Percentiles rank a stretch among this genome's conserved stretches.
phyloP scores from a whole-genome alignment of 2,888 invertebrate genomes.

The Tetranychus truncatus region DNA sequence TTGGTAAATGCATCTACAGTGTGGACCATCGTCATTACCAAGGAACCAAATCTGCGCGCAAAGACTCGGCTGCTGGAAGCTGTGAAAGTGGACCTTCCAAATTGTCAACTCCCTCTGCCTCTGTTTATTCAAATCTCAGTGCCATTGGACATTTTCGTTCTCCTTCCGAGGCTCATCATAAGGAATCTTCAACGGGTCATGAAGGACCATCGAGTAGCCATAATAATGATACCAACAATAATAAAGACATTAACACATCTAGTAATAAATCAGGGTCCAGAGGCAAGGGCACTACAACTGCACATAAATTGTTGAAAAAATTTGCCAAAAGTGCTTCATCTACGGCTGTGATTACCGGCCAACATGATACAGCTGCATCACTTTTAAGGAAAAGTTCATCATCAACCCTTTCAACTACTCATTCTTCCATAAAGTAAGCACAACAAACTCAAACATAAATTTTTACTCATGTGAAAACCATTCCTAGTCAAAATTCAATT shows the following conservation, averaged over 20 bases:
- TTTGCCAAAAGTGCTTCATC: conserved; percentile 9
- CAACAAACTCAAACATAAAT: background rate
- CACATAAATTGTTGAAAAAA: conserved; percentile 10
- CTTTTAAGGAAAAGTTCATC: background rate
- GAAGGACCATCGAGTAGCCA: background rate
- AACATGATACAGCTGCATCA: background rate
- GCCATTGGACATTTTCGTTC: background rate
- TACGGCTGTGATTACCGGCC: background rate
- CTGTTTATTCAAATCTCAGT: conserved; percentile 6
- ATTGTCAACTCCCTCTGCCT: conserved; percentile 8
- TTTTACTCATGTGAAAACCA: no score
- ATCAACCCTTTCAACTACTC: background rate
- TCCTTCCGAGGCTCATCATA: background rate
- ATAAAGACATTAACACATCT: background rate
- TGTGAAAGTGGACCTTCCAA: background rate
- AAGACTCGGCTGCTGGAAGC: background rate
- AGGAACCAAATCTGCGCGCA: background rate
- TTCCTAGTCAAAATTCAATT: no score
- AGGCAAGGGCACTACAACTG: background rate
- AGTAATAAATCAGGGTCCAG: background rate
- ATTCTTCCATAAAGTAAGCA: background rate
- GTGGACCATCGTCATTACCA: conserved; percentile 9
- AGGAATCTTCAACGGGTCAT: background rate
- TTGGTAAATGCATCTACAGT: conserved; percentile 11
- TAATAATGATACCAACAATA: background rate